phyloP scores from a whole-genome alignment of 2,113 vertebrate species.

The Motacilla tschutschensis region DNA sequence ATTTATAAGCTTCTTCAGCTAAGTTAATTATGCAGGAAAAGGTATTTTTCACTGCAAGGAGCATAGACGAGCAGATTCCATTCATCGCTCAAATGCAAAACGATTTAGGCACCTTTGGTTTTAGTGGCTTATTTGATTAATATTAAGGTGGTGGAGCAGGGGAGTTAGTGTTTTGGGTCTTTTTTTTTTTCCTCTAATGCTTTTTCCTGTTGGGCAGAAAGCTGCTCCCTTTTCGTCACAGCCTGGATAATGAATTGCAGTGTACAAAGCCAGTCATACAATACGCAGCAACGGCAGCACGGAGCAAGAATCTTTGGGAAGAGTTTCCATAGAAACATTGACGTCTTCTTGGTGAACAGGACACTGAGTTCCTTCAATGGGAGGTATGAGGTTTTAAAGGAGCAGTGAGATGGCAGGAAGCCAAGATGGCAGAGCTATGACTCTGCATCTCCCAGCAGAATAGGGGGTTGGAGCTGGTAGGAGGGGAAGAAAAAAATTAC shows the following conservation, averaged over 20 bases:
- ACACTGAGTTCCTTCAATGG: conserved; percentile 78
- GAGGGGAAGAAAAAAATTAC: background rate
- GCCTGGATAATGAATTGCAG: conserved; percentile 71
- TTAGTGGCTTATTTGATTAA: conserved; percentile 42
- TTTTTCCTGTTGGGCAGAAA: conserved; percentile 30
- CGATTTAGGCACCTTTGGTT: conserved; percentile 10
- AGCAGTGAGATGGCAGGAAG: conserved; percentile 47
- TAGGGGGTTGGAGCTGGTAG: background rate
- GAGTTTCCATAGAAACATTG: conserved; percentile 89
- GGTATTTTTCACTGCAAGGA: conserved; percentile 20
- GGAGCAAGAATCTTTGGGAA: conserved; percentile 77
- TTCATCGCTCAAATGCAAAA: conserved; percentile 34
- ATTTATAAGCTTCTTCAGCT: conserved; percentile 28
- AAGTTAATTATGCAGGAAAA: conserved; percentile 37
- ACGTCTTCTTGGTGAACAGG: conserved; percentile 82
- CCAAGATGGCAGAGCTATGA: conserved; percentile 36
- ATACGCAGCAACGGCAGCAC: conserved; percentile 67
- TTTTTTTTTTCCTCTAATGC: background rate
- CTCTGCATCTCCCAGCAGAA: conserved; percentile 53
- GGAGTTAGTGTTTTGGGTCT: background rate
- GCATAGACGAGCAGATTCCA: conserved; percentile 12
- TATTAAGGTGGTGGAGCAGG: background rate
- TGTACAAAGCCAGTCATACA: conserved; percentile 77
- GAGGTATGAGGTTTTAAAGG: conserved; percentile 66
- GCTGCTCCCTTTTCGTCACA: conserved; percentile 63